phyloP scores from a whole-genome alignment of 2,113 vertebrate genomes.

The Trogon surrucura region DNA sequence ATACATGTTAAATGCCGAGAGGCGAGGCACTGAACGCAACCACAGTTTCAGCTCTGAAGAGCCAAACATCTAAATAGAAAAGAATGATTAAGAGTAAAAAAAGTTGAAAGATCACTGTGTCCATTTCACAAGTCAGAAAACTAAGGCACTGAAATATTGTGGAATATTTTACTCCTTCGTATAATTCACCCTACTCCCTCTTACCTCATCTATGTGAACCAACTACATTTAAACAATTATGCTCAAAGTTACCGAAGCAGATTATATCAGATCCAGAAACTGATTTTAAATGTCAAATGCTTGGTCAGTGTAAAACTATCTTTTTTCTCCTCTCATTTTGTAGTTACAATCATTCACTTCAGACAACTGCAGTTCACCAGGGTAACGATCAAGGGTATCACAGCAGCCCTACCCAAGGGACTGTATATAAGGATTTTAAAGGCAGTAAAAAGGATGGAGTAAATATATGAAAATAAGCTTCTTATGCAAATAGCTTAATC shows the following conservation, averaged over 20 bases:
- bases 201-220: not conserved
- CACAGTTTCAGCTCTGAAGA: not conserved
- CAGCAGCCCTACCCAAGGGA: not conserved
- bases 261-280: not conserved
- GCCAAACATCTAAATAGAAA: not conserved
- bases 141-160: not conserved
- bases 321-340: not conserved
- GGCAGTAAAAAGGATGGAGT: not conserved
- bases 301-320: not conserved
- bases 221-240: not conserved
- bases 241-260: not conserved
- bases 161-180: not conserved
- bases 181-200: not conserved
- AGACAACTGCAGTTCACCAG: not conserved
- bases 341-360: not conserved
- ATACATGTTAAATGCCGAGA: not conserved
- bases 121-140: not conserved
- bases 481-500: not conserved
- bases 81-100: not conserved
- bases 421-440: not conserved
- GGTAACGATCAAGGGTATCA: not conserved
- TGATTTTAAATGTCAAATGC: not conserved
- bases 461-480: not conserved
- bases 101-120: not conserved
- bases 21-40: not conserved